Evolutionary conservation across 2,888 invertebrate species (phyloP).

Genomic region (Epinotia ramella): DNA sequence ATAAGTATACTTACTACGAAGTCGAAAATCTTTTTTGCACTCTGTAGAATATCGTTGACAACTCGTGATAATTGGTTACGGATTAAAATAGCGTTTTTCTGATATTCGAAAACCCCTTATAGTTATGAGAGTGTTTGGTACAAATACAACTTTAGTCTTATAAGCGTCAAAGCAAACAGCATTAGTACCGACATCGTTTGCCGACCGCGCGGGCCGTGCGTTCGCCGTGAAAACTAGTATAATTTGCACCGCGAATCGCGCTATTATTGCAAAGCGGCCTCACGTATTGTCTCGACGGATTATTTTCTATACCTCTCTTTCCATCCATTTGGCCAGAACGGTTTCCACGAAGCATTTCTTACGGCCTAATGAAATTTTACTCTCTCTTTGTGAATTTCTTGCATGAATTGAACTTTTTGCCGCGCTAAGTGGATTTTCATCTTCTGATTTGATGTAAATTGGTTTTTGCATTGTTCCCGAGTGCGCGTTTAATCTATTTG

Average conservation of each 20-base stretch:
- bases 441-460: slow-evolving; percentile 44
- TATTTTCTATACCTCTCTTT: slow-evolving; percentile 53
- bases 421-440: slow-evolving; percentile 45
- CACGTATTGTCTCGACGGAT: slow-evolving; percentile 65
- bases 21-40: too few relatives aligned
- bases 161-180: slow-evolving; percentile 27
- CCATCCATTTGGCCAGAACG: slow-evolving; percentile 43
- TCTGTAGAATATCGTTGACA: too few relatives aligned
- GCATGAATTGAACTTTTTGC: slow-evolving; percentile 44
- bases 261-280: slow-evolving; percentile 65
- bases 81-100: neutral
- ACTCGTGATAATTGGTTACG: neutral
- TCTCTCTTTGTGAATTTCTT: slow-evolving; percentile 46
- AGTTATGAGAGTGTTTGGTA: neutral
- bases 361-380: slow-evolving; percentile 43
- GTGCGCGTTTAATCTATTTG: slow-evolving; percentile 34
- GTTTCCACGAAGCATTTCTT: slow-evolving; percentile 38
- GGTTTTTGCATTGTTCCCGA: slow-evolving; percentile 42
- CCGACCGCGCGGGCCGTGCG: slow-evolving; percentile 47
- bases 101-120: slow-evolving; percentile 16
- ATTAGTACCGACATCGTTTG: slow-evolving; percentile 9
- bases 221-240: slow-evolving; percentile 60
- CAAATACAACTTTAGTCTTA: neutral
- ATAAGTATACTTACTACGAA: too few relatives aligned
- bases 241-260: slow-evolving; percentile 68